phyloP scores from a whole-genome alignment of 2,888 invertebrate genomes.

The Didymodactylos carnosus region DNA sequence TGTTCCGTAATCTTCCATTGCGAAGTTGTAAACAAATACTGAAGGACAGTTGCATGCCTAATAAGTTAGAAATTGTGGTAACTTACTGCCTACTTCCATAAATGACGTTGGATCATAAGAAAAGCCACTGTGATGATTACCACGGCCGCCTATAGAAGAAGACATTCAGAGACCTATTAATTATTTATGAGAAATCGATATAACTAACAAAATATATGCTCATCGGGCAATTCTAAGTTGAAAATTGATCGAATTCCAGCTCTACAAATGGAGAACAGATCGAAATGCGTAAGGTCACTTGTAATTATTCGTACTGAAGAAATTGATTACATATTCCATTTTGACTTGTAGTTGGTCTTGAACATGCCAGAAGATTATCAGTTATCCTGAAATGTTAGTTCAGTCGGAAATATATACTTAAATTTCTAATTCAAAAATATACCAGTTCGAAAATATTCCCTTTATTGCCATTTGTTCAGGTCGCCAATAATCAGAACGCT shows the following conservation, averaged over 20 bases:
- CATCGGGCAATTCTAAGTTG: constrained; percentile 11
- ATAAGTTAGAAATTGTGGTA: no score
- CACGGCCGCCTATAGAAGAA: no score
- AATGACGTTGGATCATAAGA: constrained; percentile 11
- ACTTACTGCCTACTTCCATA: neutral
- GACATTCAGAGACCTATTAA: no score
- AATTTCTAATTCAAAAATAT: no score
- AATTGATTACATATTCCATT: neutral
- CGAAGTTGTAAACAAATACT: constrained; percentile 13
- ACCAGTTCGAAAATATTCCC: constrained; percentile 13
- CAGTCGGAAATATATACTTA: no score
- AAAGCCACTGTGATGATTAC: constrained; percentile 7
- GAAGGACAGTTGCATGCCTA: no score
- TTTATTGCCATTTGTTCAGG: constrained; percentile 10
- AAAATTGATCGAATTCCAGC: constrained; percentile 13
- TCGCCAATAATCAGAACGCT: constrained; percentile 7
- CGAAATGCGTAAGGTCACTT: no score
- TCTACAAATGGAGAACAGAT: neutral
- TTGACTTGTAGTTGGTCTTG: constrained; percentile 1
- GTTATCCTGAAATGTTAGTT: constrained; percentile 4
- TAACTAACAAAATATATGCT: constrained; percentile 13
- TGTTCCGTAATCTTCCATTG: constrained; percentile 9
- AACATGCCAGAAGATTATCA: constrained; percentile 6
- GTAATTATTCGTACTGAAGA: neutral
- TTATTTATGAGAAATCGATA: no score